These are phyloP conservation scores for Drosophila biarmipes DNA, from an alignment of 1,140 invertebrate species.

Conservation along the genomic window DNA sequence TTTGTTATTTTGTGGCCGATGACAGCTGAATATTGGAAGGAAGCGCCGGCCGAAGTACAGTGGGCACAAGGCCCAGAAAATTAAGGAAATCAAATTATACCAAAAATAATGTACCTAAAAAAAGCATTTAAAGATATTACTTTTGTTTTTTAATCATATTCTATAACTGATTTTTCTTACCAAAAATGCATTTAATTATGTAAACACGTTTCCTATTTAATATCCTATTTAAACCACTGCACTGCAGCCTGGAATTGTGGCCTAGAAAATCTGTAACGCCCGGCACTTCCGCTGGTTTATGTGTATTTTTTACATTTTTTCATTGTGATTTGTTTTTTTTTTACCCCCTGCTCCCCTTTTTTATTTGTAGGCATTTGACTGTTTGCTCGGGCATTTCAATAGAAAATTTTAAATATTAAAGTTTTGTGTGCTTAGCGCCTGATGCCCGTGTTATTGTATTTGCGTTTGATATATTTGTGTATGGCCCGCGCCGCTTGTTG, in stretches of 20 bases:
- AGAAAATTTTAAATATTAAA: constrained; percentile 70
- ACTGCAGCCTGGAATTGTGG: not conserved
- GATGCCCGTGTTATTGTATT: constrained; percentile 37
- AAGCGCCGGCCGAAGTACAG: constrained; percentile 59
- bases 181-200: too few species aligned
- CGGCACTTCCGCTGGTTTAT: constrained; percentile 59
- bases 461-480: constrained; percentile 32
- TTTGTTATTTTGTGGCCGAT: constrained; percentile 59
- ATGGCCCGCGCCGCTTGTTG: constrained; percentile 36
- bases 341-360: constrained; percentile 2
- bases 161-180: too few species aligned
- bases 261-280: constrained; percentile 40
- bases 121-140: too few species aligned
- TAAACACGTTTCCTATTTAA: too few species aligned
- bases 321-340: constrained; percentile 18
- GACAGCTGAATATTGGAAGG: constrained; percentile 61
- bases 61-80: constrained; percentile 7
- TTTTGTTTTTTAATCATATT: too few species aligned
- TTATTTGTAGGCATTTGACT: constrained; percentile 16
- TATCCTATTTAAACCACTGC: not conserved
- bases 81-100: not conserved
- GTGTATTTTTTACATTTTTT: constrained; percentile 21
- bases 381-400: constrained; percentile 53
- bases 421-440: constrained; percentile 51
- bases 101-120: too few species aligned